Evolutionary conservation across 2,888 invertebrate genomes (phyloP), one percentile per base, ranked within the genome.

Genomic region (Drosophila mimica): DNA sequence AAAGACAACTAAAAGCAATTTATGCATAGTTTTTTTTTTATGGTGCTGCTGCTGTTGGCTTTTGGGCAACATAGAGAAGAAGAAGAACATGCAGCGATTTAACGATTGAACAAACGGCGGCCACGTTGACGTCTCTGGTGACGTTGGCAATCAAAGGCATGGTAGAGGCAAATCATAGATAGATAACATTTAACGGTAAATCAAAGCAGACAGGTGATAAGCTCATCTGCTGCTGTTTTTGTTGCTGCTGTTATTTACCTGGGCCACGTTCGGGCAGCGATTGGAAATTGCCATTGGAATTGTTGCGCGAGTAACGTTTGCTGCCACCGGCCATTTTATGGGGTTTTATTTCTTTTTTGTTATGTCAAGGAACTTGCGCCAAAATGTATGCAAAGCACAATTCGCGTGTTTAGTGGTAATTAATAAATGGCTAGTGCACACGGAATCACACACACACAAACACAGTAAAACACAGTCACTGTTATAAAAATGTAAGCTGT

Each of bases 181-280:
- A 82, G 88, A 84, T 82, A 81, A 79, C 71, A 65, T 52, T 70
- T 51, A 68, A 60, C 62, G 76, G 61, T 61, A 79, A 83, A 77
- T 65, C 69, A 74, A 64, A 57, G 69, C 70, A 67, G 81, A 70
- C 77, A 66, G 62, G n/a, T 75, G 79, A 79, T 69, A 79, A 79
- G 73, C 73, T 59, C 34, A 20, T 49, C 34, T 15, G 7, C 15
- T 60, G 52, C 20, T 56, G 33, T 48, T 53, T 52, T 28, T 46
- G 28, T 34, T 71, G 28, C 17, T 62, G 48, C n/a, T 70, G 57
- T 34, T 38, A 58, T 68, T 92, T 93, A 93, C 93, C 93, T 93
- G 93, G 93, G 76, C 93, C 93, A 88, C 93, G 91, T 85, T 93
- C 92, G 40, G 93, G 93, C 80, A 93, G 82, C 76, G 91, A 86